A percentile compares a stretch with the other conserved stretches of the same genome.
phyloP scores from a whole-genome alignment of 2,113 vertebrate genomes.

The Engystomops pustulosus region DNA sequence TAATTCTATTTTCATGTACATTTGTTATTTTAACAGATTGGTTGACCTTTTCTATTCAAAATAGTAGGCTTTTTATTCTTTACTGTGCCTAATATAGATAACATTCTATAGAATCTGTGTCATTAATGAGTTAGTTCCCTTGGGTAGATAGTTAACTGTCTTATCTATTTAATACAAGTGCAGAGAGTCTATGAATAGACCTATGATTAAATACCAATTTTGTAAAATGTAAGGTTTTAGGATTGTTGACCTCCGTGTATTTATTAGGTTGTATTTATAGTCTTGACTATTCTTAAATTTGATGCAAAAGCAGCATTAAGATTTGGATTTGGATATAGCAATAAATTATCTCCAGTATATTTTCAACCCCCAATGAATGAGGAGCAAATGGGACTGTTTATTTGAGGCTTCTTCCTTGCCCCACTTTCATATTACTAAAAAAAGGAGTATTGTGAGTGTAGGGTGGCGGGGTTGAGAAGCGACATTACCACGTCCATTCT shows the following conservation, averaged over 20 bases:
- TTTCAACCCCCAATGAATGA: no score
- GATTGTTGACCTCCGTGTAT: conserved; percentile 3
- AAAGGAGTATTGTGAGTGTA: no score
- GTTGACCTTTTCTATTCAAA: not conserved
- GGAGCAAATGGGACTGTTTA: no score
- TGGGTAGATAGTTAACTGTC: conserved; percentile 3
- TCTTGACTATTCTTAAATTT: no score
- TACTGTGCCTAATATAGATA: not conserved
- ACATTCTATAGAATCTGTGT: not conserved
- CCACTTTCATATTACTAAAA: no score
- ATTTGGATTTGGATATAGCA: no score
- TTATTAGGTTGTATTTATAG: not conserved
- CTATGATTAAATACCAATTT: not conserved
- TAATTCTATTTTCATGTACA: not conserved
- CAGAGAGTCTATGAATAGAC: not conserved
- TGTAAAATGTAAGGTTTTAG: not conserved
- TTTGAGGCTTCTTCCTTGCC: no score
- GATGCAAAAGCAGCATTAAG: no score
- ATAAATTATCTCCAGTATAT: no score
- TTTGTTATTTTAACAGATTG: not conserved
- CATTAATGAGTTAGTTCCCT: conserved; percentile 7
- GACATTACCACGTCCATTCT: no score
- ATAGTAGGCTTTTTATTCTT: not conserved
- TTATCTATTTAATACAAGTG: conserved; percentile 15
- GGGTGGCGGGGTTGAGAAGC: no score